Conservation (phyloP, 2,797 vertebrate species). For the Myiotriccus ornatus region DNA sequence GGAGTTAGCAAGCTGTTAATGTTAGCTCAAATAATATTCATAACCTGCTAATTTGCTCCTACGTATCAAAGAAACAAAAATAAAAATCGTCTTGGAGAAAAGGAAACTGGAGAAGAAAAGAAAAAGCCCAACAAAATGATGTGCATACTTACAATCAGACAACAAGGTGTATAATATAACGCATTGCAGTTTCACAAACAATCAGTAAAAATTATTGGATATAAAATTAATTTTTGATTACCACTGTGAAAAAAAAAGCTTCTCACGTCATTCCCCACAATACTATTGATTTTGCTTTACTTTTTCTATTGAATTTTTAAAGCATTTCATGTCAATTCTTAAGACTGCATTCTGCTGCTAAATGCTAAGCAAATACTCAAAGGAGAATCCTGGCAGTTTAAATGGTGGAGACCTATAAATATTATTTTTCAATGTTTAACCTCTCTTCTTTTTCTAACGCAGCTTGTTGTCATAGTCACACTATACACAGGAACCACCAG, state of each 20-base stretch:
- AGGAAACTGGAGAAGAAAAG: slow-evolving; percentile 46
- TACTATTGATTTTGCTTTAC: slow-evolving; percentile 81
- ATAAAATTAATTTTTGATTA: slow-evolving; percentile 95
- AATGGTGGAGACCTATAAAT: background rate
- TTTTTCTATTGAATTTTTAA: slow-evolving; percentile 70
- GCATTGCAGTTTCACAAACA: slow-evolving; percentile 74
- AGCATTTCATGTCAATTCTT: slow-evolving; percentile 56
- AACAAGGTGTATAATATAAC: slow-evolving; percentile 61
- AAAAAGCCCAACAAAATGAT: slow-evolving; percentile 43
- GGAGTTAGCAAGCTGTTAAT: background rate
- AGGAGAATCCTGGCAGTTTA: slow-evolving; percentile 19
- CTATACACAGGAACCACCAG: background rate
- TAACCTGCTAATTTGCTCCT: background rate
- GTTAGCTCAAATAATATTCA: slow-evolving; percentile 40
- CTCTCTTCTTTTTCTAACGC: background rate
- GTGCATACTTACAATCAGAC: slow-evolving; percentile 68
- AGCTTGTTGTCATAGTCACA: background rate
- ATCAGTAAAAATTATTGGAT: slow-evolving; percentile 90
- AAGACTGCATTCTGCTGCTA: slow-evolving; percentile 54
- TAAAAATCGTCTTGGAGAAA: slow-evolving; percentile 55
- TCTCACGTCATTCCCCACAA: slow-evolving; percentile 79
- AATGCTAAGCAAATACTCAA: slow-evolving; percentile 36
- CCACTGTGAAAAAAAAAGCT: slow-evolving; percentile 83
- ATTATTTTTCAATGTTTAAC: background rate
- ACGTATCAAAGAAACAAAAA: slow-evolving; percentile 20